Percentiles rank a stretch among this genome's conserved stretches.
Evolutionary conservation across 2,888 invertebrate species (phyloP).

Genomic region (Adineta ricciae): DNA sequence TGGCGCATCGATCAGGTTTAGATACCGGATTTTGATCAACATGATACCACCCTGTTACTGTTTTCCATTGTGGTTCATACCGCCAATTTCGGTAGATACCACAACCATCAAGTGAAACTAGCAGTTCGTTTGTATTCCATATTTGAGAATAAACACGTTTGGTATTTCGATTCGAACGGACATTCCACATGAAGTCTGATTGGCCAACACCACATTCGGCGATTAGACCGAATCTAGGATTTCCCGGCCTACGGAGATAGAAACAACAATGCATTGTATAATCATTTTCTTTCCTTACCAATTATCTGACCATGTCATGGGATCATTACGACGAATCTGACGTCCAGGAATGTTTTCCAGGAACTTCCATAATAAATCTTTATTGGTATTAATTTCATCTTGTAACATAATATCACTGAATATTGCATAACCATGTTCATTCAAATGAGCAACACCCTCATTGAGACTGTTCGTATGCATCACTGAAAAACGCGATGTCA

Average conservation of each 20-base stretch:
- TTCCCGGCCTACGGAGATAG: neutral
- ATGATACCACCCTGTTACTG: neutral
- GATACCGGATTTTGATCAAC: neutral
- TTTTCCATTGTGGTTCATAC: neutral
- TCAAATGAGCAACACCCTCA: neutral
- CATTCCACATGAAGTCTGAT: neutral
- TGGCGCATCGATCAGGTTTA: neutral
- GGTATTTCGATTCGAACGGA: neutral
- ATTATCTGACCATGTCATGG: neutral
- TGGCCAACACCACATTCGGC: neutral
- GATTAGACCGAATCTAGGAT: neutral
- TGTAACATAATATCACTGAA: neutral
- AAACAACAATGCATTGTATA: neutral
- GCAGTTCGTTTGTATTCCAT: neutral
- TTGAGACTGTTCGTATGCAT: neutral
- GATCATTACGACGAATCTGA: neutral
- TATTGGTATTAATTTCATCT: neutral
- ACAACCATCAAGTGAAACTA: neutral
- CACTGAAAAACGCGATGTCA: neutral
- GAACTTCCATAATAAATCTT: slow-evolving; percentile 14
- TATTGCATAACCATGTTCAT: slow-evolving; percentile 16
- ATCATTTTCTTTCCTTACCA: neutral
- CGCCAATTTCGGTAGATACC: neutral
- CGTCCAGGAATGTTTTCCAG: neutral
- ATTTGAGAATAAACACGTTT: neutral